These are phyloP conservation scores for Dipus sagitta DNA, from an alignment of 2,797 vertebrate species.

Conservation along the genomic window DNA sequence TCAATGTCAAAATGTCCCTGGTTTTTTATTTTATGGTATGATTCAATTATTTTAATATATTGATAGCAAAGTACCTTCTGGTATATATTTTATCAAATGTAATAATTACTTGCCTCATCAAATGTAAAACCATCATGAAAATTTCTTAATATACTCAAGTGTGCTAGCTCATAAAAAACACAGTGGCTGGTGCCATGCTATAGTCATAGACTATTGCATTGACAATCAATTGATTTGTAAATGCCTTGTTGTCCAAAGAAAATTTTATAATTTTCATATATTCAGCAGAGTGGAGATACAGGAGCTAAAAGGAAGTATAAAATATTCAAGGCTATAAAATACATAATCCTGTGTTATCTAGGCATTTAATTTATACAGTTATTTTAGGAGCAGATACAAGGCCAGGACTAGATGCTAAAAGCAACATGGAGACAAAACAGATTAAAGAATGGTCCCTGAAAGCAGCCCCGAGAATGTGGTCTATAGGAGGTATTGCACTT, in stretches of 20 bases:
- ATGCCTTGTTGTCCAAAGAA: conserved; percentile 46
- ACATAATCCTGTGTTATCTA: background rate
- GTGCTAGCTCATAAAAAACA: background rate
- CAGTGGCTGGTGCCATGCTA: background rate
- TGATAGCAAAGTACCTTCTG: conserved; percentile 5
- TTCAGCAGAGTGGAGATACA: background rate
- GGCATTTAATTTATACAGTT: background rate
- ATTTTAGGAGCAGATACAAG: background rate
- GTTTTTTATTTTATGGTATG: conserved; percentile 46
- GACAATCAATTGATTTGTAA: conserved; percentile 26
- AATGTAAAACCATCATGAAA: background rate
- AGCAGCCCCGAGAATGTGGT: background rate
- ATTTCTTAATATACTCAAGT: background rate
- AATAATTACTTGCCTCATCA: conserved; percentile 21
- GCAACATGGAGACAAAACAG: background rate
- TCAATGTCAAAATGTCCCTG: conserved; percentile 21
- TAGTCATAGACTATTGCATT: background rate
- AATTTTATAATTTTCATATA: conserved; percentile 21
- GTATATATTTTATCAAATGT: conserved; percentile 3
- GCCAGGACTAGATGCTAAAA: background rate
- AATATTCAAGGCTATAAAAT: background rate
- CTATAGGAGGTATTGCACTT: background rate
- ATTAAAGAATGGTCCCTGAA: background rate
- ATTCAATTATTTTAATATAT: conserved; percentile 53
- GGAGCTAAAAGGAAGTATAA: conserved; percentile 1